phyloP scores from a whole-genome alignment of 2,113 vertebrate genomes.

The Eudyptes chrysolophus region DNA sequence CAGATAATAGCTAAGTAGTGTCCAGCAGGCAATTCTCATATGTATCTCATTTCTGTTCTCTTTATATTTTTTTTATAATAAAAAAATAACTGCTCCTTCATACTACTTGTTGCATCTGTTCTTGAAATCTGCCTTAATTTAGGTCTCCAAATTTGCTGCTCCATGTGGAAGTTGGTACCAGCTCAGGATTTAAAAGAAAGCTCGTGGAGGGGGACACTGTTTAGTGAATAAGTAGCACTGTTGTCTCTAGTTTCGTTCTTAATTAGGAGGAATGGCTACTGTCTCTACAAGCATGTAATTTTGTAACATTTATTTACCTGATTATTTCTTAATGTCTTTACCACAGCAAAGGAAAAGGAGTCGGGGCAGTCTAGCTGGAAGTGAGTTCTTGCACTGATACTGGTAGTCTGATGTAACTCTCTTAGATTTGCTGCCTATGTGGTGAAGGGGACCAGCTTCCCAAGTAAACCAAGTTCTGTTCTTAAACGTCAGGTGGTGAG shows the following conservation, averaged over 20 bases:
- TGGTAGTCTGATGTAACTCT: not conserved
- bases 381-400: not conserved
- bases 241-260: not conserved
- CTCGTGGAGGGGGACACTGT: rapidly evolving
- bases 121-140: not conserved
- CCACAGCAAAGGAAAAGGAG: not conserved
- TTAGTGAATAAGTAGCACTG: not conserved
- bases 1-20: not conserved
- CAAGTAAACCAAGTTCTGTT: rapidly evolving
- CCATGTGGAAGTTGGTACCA: not conserved
- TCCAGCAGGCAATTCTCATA: not conserved
- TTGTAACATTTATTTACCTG: not conserved
- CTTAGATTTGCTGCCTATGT: not conserved
- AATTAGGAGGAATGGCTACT: not conserved
- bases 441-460: not conserved
- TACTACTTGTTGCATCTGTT: not conserved
- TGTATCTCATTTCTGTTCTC: not conserved
- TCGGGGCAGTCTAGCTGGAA: rapidly evolving
- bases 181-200: not conserved
- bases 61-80: not conserved
- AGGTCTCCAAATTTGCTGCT: not conserved
- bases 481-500: rapidly evolving
- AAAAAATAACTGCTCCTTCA: not conserved
- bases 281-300: not conserved
- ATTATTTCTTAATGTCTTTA: not conserved